These are phyloP conservation scores for Epinotia brunnichana DNA, from an alignment of 2,888 invertebrate genomes.

Conservation along the genomic window DNA sequence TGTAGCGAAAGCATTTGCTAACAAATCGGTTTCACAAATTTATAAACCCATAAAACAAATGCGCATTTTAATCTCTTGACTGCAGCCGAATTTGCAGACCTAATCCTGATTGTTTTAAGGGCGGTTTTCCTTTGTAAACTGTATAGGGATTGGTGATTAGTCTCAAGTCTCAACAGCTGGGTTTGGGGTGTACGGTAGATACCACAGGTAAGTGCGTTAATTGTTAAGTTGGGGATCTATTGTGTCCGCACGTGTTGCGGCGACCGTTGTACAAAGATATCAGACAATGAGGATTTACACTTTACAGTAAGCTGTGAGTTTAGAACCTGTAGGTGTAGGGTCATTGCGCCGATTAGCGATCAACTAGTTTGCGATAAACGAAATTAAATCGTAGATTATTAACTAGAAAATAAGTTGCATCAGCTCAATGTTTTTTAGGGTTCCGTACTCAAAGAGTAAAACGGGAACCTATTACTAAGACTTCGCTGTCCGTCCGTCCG, in stretches of 20 bases:
- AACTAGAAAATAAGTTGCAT: no score
- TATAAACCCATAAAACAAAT: conserved; percentile 11
- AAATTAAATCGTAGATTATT: no score
- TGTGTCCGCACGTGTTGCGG: conserved; percentile 7
- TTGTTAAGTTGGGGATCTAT: neutral
- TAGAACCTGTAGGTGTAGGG: neutral
- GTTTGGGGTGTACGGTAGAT: conserved; percentile 10
- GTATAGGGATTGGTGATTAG: neutral
- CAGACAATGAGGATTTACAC: neutral
- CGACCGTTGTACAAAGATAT: conserved; percentile 9
- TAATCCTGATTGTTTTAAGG: neutral
- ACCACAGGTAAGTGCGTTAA: conserved; percentile 4
- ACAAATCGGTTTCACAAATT: conserved; percentile 13
- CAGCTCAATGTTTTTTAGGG: no score
- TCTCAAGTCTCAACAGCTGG: conserved; percentile 26
- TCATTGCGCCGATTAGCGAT: no score
- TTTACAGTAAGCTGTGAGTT: neutral
- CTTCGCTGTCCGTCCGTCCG: no score
- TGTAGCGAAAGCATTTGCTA: conserved; percentile 7
- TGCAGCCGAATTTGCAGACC: neutral
- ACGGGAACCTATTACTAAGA: no score
- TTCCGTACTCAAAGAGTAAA: no score
- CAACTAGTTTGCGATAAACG: no score
- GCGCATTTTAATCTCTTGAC: neutral
- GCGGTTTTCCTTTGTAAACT: neutral